Conservation (phyloP, 2,888 invertebrate genomes). For the Protonemura montana region DNA sequence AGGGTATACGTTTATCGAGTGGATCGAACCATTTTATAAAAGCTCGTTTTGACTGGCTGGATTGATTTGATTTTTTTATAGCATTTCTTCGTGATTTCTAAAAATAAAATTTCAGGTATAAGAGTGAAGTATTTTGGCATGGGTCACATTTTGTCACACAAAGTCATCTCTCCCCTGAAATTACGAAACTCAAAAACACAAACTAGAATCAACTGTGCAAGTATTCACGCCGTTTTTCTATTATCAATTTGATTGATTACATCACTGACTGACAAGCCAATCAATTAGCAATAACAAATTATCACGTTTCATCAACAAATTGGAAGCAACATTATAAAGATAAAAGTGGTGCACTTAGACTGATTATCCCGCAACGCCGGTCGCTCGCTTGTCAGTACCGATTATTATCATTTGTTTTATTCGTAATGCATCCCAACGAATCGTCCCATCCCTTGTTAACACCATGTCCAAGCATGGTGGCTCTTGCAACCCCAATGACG, state of each 20-base stretch:
- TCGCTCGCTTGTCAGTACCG: background rate
- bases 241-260: background rate
- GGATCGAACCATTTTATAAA: background rate
- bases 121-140: background rate
- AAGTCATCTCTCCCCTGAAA: background rate
- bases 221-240: background rate
- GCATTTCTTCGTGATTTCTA: background rate
- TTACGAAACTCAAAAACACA: background rate
- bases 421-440: background rate
- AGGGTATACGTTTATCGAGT: background rate
- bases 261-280: background rate
- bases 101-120: background rate
- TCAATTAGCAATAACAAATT: background rate
- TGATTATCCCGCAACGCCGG: background rate
- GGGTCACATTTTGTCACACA: background rate
- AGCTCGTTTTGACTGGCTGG: background rate
- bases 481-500: background rate
- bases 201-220: background rate
- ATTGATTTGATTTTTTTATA: background rate
- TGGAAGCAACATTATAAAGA: background rate
- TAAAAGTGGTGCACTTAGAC: background rate
- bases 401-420: background rate
- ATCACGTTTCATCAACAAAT: background rate
- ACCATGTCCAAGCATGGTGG: background rate
- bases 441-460: background rate